phyloP scores from a whole-genome alignment of 1,140 invertebrate genomes.

The Drosophila jambulina region DNA sequence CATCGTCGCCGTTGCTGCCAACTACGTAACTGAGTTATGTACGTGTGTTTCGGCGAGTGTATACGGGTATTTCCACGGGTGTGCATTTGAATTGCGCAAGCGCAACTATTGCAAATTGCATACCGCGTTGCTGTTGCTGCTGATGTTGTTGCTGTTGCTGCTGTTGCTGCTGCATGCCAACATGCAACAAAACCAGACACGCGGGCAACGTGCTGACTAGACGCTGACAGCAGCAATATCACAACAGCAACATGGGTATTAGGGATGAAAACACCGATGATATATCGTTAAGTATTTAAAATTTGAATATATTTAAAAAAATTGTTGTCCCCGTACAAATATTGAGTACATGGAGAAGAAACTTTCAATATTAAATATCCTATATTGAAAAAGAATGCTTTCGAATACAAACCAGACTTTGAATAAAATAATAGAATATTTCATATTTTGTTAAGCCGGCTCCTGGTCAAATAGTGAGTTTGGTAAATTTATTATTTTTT shows the following conservation, averaged over 20 bases:
- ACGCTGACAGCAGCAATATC: conserved; percentile 59
- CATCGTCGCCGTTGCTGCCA: conserved; percentile 47
- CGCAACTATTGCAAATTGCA: conserved; percentile 82
- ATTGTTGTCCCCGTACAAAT: background rate
- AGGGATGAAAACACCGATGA: background rate
- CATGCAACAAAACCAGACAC: conserved; percentile 81
- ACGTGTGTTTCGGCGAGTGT: conserved; percentile 32
- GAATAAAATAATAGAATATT: too few species aligned
- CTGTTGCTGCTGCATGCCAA: conserved; percentile 70
- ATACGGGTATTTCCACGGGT: conserved; percentile 30
- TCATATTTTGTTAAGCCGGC: too few species aligned
- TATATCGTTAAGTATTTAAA: background rate
- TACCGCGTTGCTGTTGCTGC: conserved; percentile 57
- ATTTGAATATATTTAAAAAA: background rate
- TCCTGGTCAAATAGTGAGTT: too few species aligned
- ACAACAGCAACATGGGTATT: conserved; percentile 20
- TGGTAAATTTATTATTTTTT: too few species aligned
- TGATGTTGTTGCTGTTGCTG: background rate
- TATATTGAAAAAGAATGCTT: background rate
- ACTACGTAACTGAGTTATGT: conserved; percentile 80
- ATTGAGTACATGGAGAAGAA: background rate
- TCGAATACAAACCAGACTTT: background rate
- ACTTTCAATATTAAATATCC: too few species aligned
- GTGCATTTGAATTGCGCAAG: conserved; percentile 81
- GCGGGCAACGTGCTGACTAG: conserved; percentile 77